A percentile compares a stretch with the other conserved stretches of the same genome.
These are phyloP conservation scores for Tiliqua scincoides DNA, from an alignment of 2,113 vertebrate genomes.

Conservation along the genomic window DNA sequence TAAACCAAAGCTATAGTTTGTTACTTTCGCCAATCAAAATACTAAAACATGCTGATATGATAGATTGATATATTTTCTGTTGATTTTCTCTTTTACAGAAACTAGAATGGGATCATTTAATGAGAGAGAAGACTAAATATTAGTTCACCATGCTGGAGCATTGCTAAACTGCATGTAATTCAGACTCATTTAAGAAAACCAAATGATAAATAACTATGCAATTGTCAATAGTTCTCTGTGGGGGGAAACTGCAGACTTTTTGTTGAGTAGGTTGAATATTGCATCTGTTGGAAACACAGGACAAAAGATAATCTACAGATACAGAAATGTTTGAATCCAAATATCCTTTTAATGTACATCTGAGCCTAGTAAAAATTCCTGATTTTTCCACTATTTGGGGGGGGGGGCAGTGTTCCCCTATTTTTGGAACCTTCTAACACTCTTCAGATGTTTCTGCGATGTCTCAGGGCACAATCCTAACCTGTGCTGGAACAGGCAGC, in stretches of 20 bases:
- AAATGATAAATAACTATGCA: background rate
- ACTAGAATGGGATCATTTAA: background rate
- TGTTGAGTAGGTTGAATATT: background rate
- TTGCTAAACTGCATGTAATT: background rate
- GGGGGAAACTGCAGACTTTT: background rate
- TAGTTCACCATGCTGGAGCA: background rate
- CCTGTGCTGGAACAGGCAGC: no score
- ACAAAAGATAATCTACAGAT: background rate
- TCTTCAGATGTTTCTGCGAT: no score
- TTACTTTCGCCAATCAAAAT: background rate
- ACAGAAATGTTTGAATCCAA: background rate
- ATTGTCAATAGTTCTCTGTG: background rate
- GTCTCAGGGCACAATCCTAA: no score
- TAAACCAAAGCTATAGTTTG: background rate
- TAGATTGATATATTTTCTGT: background rate
- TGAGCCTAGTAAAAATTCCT: no score
- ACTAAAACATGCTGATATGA: conserved; percentile 1
- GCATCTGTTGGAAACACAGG: background rate
- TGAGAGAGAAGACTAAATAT: background rate
- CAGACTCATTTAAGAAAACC: background rate
- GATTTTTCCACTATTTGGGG: no score
- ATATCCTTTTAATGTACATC: background rate
- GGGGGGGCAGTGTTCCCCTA: no score
- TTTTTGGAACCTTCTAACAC: no score
- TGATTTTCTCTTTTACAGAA: background rate